A percentile compares a stretch with the other conserved stretches of the same genome.
Conservation (phyloP, 2,888 invertebrate genomes). For the Operophtera brumata region DNA sequence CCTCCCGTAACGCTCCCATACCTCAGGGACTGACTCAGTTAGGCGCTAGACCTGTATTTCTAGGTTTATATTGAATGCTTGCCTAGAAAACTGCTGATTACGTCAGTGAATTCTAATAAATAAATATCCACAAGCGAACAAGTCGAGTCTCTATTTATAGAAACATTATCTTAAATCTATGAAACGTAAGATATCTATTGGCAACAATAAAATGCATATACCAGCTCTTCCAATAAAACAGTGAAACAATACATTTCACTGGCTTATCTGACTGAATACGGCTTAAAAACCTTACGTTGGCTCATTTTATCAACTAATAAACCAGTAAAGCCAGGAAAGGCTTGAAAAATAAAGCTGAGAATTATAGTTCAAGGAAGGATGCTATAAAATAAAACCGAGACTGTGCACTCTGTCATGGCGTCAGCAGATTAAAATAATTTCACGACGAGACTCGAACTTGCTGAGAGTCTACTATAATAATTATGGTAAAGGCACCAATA, state of each 20-base stretch:
- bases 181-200: not conserved
- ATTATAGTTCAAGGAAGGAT: not conserved
- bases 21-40: too few relatives aligned
- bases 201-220: slow-evolving; percentile 1
- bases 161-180: slow-evolving; percentile 5
- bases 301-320: too few relatives aligned
- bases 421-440: slow-evolving; percentile 34
- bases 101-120: too few relatives aligned
- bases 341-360: slow-evolving; percentile 4
- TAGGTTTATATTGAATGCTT: too few relatives aligned
- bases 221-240: not conserved
- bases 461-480: slow-evolving; percentile 13
- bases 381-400: slow-evolving; percentile 7
- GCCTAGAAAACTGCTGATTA: too few relatives aligned
- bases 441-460: slow-evolving; percentile 14
- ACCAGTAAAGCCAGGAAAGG: not conserved
- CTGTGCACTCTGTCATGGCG: slow-evolving; percentile 16
- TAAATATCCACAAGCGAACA: too few relatives aligned
- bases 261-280: not conserved
- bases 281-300: too few relatives aligned
- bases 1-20: too few relatives aligned
- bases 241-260: not conserved
- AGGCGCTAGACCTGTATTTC: too few relatives aligned
- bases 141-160: not conserved
- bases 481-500: not conserved